Evolutionary conservation across 92 coral and sea anemone species (phyloP).

Genomic region (Blastomussa wellsi): DNA sequence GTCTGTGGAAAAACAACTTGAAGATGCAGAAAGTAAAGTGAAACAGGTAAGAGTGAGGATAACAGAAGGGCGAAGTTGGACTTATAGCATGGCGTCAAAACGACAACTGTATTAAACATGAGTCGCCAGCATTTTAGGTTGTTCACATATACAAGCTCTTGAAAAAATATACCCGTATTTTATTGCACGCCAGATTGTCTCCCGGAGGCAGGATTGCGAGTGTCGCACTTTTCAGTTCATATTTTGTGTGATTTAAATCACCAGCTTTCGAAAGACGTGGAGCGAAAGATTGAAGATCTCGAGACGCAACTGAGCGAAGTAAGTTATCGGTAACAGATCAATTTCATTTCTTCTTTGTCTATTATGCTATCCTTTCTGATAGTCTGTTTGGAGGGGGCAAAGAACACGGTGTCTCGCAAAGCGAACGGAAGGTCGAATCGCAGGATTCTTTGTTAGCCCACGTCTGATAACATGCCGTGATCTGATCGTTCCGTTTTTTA

Average conservation of each 20-base stretch:
- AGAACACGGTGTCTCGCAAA: not conserved
- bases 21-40: conserved; percentile 32
- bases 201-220: too few species aligned
- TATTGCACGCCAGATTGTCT: too few species aligned
- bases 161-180: too few species aligned
- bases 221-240: too few species aligned
- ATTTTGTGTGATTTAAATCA: not conserved
- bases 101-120: too few species aligned
- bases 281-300: conserved; percentile 20
- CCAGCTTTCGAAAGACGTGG: conserved; percentile 44
- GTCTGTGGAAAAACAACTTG: conserved; percentile 35
- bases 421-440: not conserved
- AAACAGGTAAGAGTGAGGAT: not conserved
- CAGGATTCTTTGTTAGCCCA: not conserved
- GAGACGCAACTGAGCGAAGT: conserved; percentile 36
- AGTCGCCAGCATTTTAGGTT: too few species aligned
- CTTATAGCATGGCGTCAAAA: too few species aligned
- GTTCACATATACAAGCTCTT: too few species aligned
- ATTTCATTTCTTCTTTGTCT: not conserved
- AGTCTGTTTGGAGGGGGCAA: too few species aligned
- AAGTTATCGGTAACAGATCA: not conserved
- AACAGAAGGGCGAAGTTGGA: not conserved
- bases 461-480: not conserved
- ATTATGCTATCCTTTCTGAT: too few species aligned
- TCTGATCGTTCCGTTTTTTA: too few species aligned